These are phyloP conservation scores for Dicentrarchus labrax DNA, from an alignment of 2,113 vertebrate species.

Conservation along the genomic window DNA sequence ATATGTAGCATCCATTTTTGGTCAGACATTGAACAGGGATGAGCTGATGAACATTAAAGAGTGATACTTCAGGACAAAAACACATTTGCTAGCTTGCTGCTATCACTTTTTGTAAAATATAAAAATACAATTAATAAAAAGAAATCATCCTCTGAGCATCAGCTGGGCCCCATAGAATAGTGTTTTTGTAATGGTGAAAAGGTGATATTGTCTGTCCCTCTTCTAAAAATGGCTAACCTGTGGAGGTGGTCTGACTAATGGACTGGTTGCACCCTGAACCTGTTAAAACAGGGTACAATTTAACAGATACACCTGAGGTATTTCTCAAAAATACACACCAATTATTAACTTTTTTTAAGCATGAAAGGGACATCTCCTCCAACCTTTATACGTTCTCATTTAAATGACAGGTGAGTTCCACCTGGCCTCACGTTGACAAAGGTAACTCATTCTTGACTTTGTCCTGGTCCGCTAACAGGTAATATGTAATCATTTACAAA, in stretches of 20 bases:
- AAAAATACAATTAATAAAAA: too few relatives aligned
- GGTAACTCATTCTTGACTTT: constrained; percentile 55
- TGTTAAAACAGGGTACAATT: constrained; percentile 67
- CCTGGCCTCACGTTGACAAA: constrained; percentile 47
- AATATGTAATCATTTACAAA: constrained; percentile 75
- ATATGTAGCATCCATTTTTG: too few relatives aligned
- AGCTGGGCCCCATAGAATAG: too few relatives aligned
- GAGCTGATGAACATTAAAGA: too few relatives aligned
- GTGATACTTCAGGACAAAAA: too few relatives aligned
- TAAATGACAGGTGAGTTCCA: constrained; percentile 63
- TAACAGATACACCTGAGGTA: constrained; percentile 77
- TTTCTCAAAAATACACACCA: constrained; percentile 9
- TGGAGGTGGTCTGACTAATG: constrained; percentile 8
- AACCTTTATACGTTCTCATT: neutral
- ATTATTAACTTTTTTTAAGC: constrained; percentile 61
- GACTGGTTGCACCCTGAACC: constrained; percentile 85
- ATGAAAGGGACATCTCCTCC: neutral
- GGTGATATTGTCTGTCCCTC: neutral
- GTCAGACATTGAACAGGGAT: neutral
- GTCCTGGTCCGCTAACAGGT: constrained; percentile 71
- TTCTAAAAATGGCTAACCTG: constrained; percentile 45
- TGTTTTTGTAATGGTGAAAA: too few relatives aligned
- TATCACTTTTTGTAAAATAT: too few relatives aligned
- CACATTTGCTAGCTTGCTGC: too few relatives aligned
- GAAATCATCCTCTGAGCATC: too few relatives aligned